A percentile compares a stretch with the other conserved stretches of the same genome.
Conservation (phyloP, 1,140 invertebrate species). For the Frieseomelitta varia region DNA sequence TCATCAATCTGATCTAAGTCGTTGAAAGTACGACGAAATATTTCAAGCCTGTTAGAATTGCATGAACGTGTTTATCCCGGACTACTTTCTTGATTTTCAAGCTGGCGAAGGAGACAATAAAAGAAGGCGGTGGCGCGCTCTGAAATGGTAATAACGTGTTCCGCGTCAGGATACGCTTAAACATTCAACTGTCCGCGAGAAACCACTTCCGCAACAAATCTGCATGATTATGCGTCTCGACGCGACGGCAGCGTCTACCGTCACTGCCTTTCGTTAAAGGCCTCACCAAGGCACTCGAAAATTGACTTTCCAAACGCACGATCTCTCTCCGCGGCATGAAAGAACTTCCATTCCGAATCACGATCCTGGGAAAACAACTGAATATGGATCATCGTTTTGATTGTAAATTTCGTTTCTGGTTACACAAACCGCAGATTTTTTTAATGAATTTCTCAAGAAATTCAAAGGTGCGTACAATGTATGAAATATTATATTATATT, state of each 20-base stretch:
- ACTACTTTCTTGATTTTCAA: conserved; percentile 15
- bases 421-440: too few relatives aligned
- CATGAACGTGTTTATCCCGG: conserved; percentile 42
- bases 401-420: not conserved
- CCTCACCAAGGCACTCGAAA: not conserved
- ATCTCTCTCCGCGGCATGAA: not conserved
- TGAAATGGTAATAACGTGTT: conserved; percentile 49
- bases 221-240: conserved; percentile 55
- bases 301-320: not conserved
- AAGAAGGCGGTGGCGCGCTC: not conserved
- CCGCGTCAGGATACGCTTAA: conserved; percentile 26
- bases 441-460: too few relatives aligned
- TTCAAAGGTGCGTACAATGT: too few relatives aligned
- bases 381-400: not conserved
- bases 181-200: conserved; percentile 47
- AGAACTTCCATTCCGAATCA: not conserved
- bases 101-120: conserved; percentile 27
- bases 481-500: too few relatives aligned
- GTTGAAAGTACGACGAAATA: conserved; percentile 5
- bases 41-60: conserved; percentile 24
- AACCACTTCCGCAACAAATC: conserved; percentile 45
- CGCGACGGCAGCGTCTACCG: not conserved
- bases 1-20: too few relatives aligned
- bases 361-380: not conserved
- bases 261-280: conserved; percentile 11